Percentiles rank a stretch among this genome's conserved stretches.
These are phyloP conservation scores for Alentia gelatinosa DNA, from an alignment of 2,888 invertebrate species.

Conservation along the genomic window DNA sequence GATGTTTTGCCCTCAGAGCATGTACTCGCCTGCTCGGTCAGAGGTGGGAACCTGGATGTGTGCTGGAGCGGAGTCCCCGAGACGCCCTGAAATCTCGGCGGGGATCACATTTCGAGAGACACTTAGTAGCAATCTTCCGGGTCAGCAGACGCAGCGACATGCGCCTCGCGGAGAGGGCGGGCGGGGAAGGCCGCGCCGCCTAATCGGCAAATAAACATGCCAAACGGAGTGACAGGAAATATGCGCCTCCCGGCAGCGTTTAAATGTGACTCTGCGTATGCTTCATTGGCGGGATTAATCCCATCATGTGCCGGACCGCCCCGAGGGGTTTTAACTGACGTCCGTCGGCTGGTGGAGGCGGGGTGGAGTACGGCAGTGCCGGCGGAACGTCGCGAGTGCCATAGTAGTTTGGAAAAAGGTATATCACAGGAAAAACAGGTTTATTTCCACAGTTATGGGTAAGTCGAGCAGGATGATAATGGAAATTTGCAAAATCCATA, in stretches of 20 bases:
- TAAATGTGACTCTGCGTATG: not conserved
- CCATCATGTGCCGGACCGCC: not conserved
- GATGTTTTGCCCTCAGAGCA: no score
- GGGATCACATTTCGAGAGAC: slow-evolving; percentile 1
- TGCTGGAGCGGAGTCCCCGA: not conserved
- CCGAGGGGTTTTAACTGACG: not conserved
- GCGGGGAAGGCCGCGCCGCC: not conserved
- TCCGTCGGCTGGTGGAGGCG: not conserved
- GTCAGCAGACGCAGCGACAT: slow-evolving; percentile 3
- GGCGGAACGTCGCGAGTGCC: no score
- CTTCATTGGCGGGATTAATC: slow-evolving; percentile 27
- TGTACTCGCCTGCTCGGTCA: no score
- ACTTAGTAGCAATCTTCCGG: not conserved
- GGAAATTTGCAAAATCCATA: no score
- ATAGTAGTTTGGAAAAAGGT: no score
- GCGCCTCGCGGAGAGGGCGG: not conserved
- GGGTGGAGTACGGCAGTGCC: no score
- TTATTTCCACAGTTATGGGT: no score
- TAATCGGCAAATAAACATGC: slow-evolving; percentile 29
- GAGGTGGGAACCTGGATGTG: not conserved
- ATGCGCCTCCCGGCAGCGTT: not conserved
- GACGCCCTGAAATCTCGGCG: not conserved
- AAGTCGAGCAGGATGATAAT: no score
- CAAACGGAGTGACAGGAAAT: slow-evolving; percentile 31
- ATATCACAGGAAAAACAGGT: no score